Base-by-base conservation (phyloP, 2,113 vertebrate genomes). In the Parus major region DNA sequence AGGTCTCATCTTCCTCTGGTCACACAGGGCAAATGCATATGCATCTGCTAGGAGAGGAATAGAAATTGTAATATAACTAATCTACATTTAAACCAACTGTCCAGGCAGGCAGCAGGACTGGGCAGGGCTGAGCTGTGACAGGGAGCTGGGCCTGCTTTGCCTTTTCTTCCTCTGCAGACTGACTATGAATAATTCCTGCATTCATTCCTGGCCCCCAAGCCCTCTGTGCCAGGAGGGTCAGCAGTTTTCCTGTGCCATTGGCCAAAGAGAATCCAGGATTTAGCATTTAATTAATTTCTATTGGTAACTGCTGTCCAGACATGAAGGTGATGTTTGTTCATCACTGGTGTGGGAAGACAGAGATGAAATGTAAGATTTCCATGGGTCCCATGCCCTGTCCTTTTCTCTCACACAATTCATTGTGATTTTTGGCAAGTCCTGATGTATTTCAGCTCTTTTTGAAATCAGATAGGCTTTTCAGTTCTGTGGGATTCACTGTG, bases 1-100 rank as follows among this genome's bases (percentile, higher is more conserved):
- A 92, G 68, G 87, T 90, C 85, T 94, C 95, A 93, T 96, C 87
- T 91, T 90, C 82, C 59, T 83, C 76, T 91, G 94, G 95, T 97
- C 93, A 94, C 79, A 86, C 2, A 92, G 96, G 96, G 85, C 92
- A 93, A 88, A 95, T 83, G 63, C 72, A 66, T 90, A 73, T 83
- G 85, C 87, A 90, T 94, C 82, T 86, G 42, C 82, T 56, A 8
- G 82, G 53, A 83, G 71, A 93, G 39, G 66, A 92, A 80, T 55
- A 73, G 88, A 86, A 95, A 96, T 70, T 82, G 89, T 82, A 79
- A 86, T 83, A 44, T 35, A 85, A 87, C 73, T 88, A 94, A 96
- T 96, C 82, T 95, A 27, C 93, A 92, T 93, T 95, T 94, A 94
- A 94, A 95, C 81, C 61, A 95, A 90, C 24, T 90, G 83, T 36